These are phyloP conservation scores for Triplophysa dalaica DNA, from an alignment of 2,113 vertebrate species.

Conservation along the genomic window DNA sequence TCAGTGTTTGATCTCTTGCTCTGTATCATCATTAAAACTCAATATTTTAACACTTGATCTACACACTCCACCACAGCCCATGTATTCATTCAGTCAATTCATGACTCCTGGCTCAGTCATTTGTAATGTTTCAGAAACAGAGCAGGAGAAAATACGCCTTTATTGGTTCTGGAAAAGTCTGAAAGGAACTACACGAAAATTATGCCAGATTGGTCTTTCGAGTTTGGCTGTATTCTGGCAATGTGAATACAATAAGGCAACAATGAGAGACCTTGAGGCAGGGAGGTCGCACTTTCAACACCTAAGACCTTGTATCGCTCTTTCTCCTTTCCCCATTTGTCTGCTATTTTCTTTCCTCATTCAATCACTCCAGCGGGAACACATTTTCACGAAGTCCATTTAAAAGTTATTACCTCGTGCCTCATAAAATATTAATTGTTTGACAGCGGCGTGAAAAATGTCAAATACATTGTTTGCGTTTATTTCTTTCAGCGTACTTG, in stretches of 20 bases:
- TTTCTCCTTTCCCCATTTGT: background rate
- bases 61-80: constrained; percentile 13
- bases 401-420: constrained; percentile 51
- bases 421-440: constrained; percentile 47
- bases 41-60: constrained; percentile 30
- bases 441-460: background rate
- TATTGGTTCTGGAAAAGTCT: constrained; percentile 41
- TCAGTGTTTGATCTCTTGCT: constrained; percentile 23
- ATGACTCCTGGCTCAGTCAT: background rate
- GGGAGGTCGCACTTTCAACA: constrained; percentile 60
- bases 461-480: constrained; percentile 1
- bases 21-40: constrained; percentile 14
- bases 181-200: constrained; percentile 28
- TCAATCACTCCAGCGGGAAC: background rate
- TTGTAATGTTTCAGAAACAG: constrained; percentile 22
- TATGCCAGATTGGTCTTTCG: background rate
- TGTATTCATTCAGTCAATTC: background rate
- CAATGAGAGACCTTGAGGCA: constrained; percentile 45
- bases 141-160: constrained; percentile 39
- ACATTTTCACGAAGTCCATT: constrained; percentile 27
- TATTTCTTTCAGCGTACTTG: background rate
- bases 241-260: constrained; percentile 31
- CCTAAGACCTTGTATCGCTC: constrained; percentile 36
- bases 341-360: background rate
- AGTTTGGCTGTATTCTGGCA: constrained; percentile 23